These are phyloP conservation scores for Callipepla californica DNA, from an alignment of 2,113 vertebrate species.

Conservation along the genomic window DNA sequence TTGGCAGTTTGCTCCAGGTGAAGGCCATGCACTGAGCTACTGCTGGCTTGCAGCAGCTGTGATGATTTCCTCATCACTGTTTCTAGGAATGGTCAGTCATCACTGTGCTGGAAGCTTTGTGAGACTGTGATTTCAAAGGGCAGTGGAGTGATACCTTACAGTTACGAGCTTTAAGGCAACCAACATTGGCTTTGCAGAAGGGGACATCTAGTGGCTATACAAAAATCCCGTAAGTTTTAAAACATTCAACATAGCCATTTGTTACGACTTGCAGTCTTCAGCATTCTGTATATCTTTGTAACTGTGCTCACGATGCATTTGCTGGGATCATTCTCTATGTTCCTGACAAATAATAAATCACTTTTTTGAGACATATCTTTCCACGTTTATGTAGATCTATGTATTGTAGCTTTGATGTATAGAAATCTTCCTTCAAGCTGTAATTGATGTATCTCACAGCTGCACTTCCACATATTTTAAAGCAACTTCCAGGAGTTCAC, in stretches of 20 bases:
- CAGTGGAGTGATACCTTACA: slow-evolving; percentile 30
- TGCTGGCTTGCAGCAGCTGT: slow-evolving; percentile 13
- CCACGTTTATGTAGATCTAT: not conserved
- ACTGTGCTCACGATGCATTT: not conserved
- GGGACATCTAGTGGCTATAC: slow-evolving; percentile 79
- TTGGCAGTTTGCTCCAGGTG: slow-evolving; percentile 50
- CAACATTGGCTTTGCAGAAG: slow-evolving; percentile 75
- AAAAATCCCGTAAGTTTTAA: not conserved
- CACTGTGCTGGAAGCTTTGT: slow-evolving; percentile 53
- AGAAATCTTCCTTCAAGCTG: not conserved
- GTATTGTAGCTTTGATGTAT: not conserved
- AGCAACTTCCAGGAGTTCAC: slow-evolving; percentile 28
- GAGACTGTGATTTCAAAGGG: slow-evolving; percentile 30
- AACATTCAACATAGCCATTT: not conserved
- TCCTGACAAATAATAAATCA: not conserved
- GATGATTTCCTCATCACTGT: not conserved
- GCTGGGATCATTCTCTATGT: not conserved
- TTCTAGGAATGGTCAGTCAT: slow-evolving; percentile 43
- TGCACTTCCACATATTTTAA: not conserved
- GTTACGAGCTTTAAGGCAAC: slow-evolving; percentile 18
- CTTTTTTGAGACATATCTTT: not conserved
- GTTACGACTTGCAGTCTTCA: not conserved
- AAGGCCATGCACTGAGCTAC: slow-evolving; percentile 20
- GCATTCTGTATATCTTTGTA: not conserved
- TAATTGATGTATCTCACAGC: not conserved